These are phyloP conservation scores for Marmota monax DNA, from an alignment of 2,113 vertebrate species.

Conservation along the genomic window DNA sequence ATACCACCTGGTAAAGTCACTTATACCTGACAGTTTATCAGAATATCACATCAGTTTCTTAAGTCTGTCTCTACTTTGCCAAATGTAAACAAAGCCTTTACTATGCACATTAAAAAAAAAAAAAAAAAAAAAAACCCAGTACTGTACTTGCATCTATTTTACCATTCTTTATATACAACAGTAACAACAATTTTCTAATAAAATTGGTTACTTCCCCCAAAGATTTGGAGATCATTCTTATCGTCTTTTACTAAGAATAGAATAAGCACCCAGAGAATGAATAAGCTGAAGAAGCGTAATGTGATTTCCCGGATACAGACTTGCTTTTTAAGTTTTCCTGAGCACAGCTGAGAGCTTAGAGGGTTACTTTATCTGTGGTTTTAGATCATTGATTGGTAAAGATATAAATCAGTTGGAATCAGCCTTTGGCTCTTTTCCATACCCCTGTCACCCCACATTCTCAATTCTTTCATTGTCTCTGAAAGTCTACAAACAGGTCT, in stretches of 20 bases:
- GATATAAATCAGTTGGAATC: neutral
- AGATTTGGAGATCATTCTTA: neutral
- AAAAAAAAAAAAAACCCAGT: too few relatives aligned
- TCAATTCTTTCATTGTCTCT: slow-evolving; percentile 9
- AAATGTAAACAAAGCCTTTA: neutral
- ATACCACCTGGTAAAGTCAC: neutral
- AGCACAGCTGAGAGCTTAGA: neutral
- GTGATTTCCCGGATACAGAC: neutral
- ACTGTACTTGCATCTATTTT: neutral
- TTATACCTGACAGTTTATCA: slow-evolving; percentile 8
- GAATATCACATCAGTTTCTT: neutral
- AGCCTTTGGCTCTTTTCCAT: slow-evolving; percentile 39
- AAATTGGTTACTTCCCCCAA: neutral
- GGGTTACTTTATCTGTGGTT: neutral
- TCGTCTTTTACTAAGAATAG: neutral
- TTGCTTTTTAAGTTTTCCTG: slow-evolving; percentile 42
- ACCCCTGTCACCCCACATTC: neutral
- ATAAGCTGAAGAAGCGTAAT: neutral
- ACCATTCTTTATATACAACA: neutral
- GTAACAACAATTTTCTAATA: slow-evolving; percentile 6
- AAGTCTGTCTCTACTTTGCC: slow-evolving; percentile 24
- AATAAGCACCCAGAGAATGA: slow-evolving; percentile 25
- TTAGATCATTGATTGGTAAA: neutral
- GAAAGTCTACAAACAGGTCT: neutral
- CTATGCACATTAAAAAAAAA: neutral